A percentile compares a stretch with the other conserved stretches of the same genome.
phyloP scores from a whole-genome alignment of 2,113 vertebrate genomes.

The Eptesicus fuscus region DNA sequence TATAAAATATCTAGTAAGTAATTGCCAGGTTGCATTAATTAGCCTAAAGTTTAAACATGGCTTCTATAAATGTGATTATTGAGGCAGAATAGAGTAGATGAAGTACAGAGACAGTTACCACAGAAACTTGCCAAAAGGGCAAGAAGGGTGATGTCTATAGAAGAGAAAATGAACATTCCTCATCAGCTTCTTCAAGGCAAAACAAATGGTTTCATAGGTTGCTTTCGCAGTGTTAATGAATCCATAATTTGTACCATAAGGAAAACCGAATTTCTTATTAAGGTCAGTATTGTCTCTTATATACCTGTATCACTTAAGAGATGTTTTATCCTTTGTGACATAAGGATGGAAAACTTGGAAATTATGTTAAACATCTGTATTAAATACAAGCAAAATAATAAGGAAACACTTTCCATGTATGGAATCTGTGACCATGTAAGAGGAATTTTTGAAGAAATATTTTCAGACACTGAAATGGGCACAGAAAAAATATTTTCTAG shows the following conservation, averaged over 20 bases:
- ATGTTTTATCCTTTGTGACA: background rate
- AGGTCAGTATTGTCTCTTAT: background rate
- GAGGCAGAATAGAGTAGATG: background rate
- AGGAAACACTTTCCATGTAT: background rate
- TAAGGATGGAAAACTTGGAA: conserved; percentile 8
- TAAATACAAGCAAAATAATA: conserved; percentile 17
- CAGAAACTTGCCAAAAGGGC: background rate
- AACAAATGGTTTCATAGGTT: background rate
- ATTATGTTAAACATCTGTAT: conserved; percentile 7
- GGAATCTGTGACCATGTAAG: background rate
- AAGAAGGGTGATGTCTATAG: conserved; percentile 16
- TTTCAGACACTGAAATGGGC: background rate
- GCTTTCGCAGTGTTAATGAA: background rate
- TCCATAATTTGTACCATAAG: background rate
- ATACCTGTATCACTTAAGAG: background rate
- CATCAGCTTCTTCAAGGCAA: background rate
- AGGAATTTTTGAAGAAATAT: background rate
- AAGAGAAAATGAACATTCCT: conserved; percentile 8
- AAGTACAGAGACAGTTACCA: background rate
- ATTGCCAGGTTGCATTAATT: background rate
- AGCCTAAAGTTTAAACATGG: background rate
- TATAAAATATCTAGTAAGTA: conserved; percentile 24
- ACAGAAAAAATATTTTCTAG: background rate
- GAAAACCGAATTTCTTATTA: conserved; percentile 16
- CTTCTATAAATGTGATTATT: background rate